Evolutionary conservation across 2,113 vertebrate species (phyloP).

Genomic region (Seriola dumerili): DNA sequence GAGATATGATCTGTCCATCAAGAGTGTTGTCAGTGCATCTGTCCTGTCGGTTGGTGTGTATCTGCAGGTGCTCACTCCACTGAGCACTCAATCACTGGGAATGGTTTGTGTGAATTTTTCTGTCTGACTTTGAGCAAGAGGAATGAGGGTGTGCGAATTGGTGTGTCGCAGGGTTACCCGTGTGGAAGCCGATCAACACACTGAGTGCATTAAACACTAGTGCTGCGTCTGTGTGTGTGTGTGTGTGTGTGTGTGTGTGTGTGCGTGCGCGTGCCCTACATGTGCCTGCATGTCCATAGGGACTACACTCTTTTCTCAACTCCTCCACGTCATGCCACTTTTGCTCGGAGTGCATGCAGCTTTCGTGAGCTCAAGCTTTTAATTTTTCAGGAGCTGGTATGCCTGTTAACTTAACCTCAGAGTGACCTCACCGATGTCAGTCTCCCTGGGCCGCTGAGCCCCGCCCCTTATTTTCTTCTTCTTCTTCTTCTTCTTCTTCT

Average conservation of each 20-base stretch:
- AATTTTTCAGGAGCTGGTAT: constrained; percentile 83
- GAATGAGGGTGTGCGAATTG: constrained; percentile 32
- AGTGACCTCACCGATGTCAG: constrained; percentile 80
- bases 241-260: background rate
- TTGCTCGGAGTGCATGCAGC: constrained; percentile 67
- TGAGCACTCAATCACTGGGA: constrained; percentile 71
- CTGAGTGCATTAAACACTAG: constrained; percentile 68
- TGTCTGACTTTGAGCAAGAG: constrained; percentile 57
- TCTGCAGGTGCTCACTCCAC: constrained; percentile 67
- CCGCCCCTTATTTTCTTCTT: constrained; percentile 35
- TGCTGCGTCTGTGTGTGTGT: constrained; percentile 16
- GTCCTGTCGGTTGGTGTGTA: constrained; percentile 39
- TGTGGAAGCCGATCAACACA: constrained; percentile 64
- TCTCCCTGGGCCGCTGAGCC: constrained; percentile 43
- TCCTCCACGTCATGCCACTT: constrained; percentile 68
- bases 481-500: constrained; percentile 7
- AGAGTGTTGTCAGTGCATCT: constrained; percentile 52
- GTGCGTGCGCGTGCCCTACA: background rate
- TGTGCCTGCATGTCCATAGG: constrained; percentile 23
- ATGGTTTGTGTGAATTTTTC: constrained; percentile 48
- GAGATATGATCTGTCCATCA: constrained; percentile 68
- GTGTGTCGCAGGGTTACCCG: constrained; percentile 63
- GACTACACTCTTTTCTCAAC: constrained; percentile 47
- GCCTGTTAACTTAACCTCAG: constrained; percentile 82
- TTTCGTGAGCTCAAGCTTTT: constrained; percentile 77